phyloP scores from a whole-genome alignment of 2,888 invertebrate species.

The Melikaiella ostensackeni region DNA sequence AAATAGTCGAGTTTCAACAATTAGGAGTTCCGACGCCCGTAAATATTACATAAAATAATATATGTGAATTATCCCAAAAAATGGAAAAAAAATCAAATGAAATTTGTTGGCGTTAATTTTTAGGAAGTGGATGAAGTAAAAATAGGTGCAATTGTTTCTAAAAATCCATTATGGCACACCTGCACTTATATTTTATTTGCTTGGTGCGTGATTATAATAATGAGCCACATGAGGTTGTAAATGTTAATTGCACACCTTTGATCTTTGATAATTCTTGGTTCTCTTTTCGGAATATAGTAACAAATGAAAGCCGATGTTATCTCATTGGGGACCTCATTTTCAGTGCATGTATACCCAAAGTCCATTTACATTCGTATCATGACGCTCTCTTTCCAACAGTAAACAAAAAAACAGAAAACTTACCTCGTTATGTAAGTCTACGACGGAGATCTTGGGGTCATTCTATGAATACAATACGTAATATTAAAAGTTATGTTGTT shows the following conservation, averaged over 20 bases:
- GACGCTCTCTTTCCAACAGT: constrained; percentile 32
- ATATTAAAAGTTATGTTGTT: neutral
- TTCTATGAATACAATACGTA: constrained; percentile 3
- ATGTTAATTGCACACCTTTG: constrained; percentile 28
- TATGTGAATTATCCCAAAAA: no score
- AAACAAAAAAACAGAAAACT: constrained; percentile 15
- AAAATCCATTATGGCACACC: neutral
- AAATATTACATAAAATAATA: no score
- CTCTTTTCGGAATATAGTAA: constrained; percentile 22
- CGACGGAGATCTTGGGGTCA: constrained; percentile 28
- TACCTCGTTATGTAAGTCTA: constrained; percentile 35
- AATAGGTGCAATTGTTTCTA: neutral
- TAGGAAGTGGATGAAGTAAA: neutral
- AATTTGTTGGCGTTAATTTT: no score
- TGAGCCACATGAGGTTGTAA: constrained; percentile 17
- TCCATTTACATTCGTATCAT: constrained; percentile 38
- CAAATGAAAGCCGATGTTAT: constrained; percentile 36
- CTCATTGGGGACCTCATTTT: constrained; percentile 37
- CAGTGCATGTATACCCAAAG: constrained; percentile 34
- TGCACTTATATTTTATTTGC: neutral
- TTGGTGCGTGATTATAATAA: neutral
- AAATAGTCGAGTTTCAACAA: no score
- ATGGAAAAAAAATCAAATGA: no score
- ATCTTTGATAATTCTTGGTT: constrained; percentile 21
- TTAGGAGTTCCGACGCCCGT: no score